Base-by-base conservation (phyloP, 2,113 vertebrate genomes). In the Oxygymnocypris stewartii region DNA sequence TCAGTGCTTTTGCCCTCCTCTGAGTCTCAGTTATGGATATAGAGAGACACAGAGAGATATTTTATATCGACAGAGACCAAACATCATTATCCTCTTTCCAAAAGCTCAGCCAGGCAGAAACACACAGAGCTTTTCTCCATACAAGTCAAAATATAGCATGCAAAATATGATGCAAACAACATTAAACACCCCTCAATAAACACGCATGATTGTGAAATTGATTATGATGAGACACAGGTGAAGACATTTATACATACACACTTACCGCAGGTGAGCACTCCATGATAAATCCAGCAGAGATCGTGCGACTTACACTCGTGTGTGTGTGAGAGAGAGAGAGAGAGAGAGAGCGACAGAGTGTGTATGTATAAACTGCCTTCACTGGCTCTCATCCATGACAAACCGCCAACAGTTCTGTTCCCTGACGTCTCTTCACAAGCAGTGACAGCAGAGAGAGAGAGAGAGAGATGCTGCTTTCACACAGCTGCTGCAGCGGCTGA, bases 371-470 rank as follows among this genome's bases (percentile, higher is more conserved):
- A 82, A 69, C 79, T 82, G 81, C 81, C 42, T 71, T 82, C 81
- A 84, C 82, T 82, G 80, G 59, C 61, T 74, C 47, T 73, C 47
- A 40, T 84, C 82, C 82, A 84, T 84, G 67, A 71, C 82, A 84
- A 71, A 84, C 67, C 13, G 23, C 82, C 67, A 74, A 57, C 28
- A 74, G 65, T 74, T 84, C 82, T 84, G 82, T 84, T 84, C 44
- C 42, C 82, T 57, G 49, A 74, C 31, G 82, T 74, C 49, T 9
- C 79, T 85, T 59, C 63, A 71, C 71, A 23, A 16, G 61, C 67
- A 80, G 11, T 16, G 59, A 71, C 71, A 85, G 79, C 6, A 79
- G 7, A 14, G 16, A 71, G 13, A 65, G 42, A 69, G 42, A 69
- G 63, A 51, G 42, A 71, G 65, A 51, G 44, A 51, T 73, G 65